Percentiles rank a stretch among this genome's conserved stretches.
These are phyloP conservation scores for Nephrotoma appendiculata DNA, from an alignment of 2,888 invertebrate species.

Conservation along the genomic window DNA sequence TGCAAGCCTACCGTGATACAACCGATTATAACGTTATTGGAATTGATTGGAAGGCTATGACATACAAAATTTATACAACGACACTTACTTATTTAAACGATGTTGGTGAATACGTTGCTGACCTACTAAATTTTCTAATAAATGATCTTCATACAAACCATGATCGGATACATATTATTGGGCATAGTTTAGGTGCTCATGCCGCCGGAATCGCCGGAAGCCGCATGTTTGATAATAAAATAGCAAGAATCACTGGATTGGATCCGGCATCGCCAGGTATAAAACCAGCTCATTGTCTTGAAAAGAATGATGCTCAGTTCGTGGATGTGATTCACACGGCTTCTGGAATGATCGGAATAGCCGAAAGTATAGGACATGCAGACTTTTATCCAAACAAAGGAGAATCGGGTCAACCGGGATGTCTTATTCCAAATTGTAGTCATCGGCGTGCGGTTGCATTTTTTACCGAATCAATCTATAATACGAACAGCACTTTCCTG, in stretches of 20 bases:
- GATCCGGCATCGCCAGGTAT: neutral
- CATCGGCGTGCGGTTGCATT: conserved; percentile 47
- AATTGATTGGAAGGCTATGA: neutral
- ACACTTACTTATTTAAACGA: neutral
- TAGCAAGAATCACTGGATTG: neutral
- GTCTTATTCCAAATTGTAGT: conserved; percentile 40
- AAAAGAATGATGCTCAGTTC: neutral
- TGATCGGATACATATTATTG: neutral
- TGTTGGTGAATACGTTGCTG: neutral
- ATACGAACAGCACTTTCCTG: conserved; percentile 34
- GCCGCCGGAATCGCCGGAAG: neutral
- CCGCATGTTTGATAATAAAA: neutral
- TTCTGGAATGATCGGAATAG: conserved; percentile 16
- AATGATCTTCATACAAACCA: neutral
- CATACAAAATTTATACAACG: neutral
- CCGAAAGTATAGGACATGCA: conserved; percentile 42
- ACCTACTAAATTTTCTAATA: neutral
- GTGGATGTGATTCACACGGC: neutral
- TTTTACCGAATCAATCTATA: conserved; percentile 47
- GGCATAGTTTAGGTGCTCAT: neutral
- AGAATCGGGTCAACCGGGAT: conserved; percentile 50
- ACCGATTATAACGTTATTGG: neutral
- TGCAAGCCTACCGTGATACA: neutral
- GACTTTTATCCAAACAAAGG: conserved; percentile 69
- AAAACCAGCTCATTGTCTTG: neutral